Evolutionary conservation across 2,888 invertebrate species (phyloP).

Genomic region (Erpobdella octoculata): DNA sequence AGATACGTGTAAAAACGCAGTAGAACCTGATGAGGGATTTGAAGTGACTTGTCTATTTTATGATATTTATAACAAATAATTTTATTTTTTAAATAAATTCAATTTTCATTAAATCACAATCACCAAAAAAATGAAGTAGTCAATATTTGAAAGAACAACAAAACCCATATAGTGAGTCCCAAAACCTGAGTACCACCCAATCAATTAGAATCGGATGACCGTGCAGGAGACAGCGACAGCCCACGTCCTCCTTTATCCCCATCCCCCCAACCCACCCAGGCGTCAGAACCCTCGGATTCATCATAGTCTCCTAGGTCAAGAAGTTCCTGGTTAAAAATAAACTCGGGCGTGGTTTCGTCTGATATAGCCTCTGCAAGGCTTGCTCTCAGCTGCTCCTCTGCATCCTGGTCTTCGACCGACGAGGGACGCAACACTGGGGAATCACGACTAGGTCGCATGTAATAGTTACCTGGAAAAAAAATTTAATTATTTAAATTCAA

Average conservation of each 20-base stretch:
- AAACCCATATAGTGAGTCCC: too few species aligned
- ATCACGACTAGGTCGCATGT: background rate
- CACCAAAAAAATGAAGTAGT: too few species aligned
- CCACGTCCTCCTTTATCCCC: background rate
- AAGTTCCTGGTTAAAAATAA: background rate
- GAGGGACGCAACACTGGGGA: background rate
- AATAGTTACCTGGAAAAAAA: background rate
- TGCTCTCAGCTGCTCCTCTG: conserved; percentile 12
- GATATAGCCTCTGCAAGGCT: conserved; percentile 5
- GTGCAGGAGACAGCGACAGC: background rate
- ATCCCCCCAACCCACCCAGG: conserved; percentile 12
- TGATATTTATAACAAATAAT: too few species aligned
- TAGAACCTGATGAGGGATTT: too few species aligned
- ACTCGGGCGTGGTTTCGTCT: background rate
- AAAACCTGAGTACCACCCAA: too few species aligned
- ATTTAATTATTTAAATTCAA: background rate
- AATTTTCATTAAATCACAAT: too few species aligned
- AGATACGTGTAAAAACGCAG: too few species aligned
- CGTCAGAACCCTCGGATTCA: conserved; percentile 21
- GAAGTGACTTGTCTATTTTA: too few species aligned
- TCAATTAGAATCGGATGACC: conserved; percentile 4
- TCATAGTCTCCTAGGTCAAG: conserved; percentile 3
- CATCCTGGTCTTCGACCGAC: background rate
- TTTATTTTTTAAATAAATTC: too few species aligned
- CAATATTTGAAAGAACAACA: too few species aligned